These are phyloP conservation scores for Xiphydria camelus DNA, from an alignment of 2,888 invertebrate genomes.

Conservation along the genomic window DNA sequence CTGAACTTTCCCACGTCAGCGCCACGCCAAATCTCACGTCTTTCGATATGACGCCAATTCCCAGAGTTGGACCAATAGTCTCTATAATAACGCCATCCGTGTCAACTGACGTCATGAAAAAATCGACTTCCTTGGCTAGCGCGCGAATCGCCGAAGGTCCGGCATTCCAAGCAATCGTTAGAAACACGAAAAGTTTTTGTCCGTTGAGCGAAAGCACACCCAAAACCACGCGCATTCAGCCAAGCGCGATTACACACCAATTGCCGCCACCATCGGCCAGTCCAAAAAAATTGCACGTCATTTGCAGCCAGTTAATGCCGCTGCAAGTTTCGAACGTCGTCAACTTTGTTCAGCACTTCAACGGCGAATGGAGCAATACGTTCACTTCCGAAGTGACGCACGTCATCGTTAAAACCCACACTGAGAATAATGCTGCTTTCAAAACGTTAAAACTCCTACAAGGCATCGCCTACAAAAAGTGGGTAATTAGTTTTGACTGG, in stretches of 20 bases:
- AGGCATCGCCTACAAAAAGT: conserved; percentile 42
- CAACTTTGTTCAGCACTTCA: conserved; percentile 24
- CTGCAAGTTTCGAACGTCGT: conserved; percentile 28
- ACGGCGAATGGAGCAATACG: conserved; percentile 25
- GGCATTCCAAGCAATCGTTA: too few relatives aligned
- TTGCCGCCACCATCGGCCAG: background rate
- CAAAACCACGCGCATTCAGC: background rate
- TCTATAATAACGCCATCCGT: background rate
- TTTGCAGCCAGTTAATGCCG: conserved; percentile 35
- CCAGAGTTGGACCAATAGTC: too few relatives aligned
- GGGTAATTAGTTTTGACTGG: conserved; percentile 42
- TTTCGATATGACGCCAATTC: background rate
- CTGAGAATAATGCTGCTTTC: conserved; percentile 25
- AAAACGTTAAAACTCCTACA: conserved; percentile 47
- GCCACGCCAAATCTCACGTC: too few relatives aligned
- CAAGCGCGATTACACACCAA: background rate
- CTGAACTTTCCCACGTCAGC: too few relatives aligned
- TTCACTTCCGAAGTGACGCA: conserved; percentile 40
- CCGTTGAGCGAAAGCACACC: background rate
- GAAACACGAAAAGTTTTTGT: background rate
- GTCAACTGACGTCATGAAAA: too few relatives aligned
- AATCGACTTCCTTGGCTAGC: too few relatives aligned
- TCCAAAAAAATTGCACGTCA: conserved; percentile 26
- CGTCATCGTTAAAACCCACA: conserved; percentile 35
- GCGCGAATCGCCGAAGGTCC: too few relatives aligned